Base-by-base conservation (phyloP, 2,888 invertebrate genomes). In the Isotomurus palustris region DNA sequence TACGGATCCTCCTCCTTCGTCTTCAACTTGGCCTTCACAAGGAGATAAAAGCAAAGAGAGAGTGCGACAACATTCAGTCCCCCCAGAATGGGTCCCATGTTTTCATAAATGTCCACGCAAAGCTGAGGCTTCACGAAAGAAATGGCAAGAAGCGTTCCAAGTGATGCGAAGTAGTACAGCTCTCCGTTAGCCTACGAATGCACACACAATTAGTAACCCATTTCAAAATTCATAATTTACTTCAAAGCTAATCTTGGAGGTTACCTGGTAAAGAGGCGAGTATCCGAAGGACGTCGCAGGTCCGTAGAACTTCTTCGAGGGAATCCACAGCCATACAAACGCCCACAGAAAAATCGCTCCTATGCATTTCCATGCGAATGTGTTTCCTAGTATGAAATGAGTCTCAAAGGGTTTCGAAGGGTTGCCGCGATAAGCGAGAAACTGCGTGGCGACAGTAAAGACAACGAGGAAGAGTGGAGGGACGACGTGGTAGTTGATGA, bases 281-380 rank as follows among this genome's bases (percentile, higher is more conserved):
- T 76, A 75, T 17, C 79, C 80, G 56, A 76, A 78, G 6, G 74
- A 73, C 0, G 80, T 79, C 3, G 75, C 70, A 0, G 80, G 80
- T 2, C 80, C 80, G 29, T 71, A 56, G 38, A 75, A 76, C 12
- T 68, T 72, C 40, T 75, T 73, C 58, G 71, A 68, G 3, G 74
- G 74, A 1, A 78, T 58, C 56, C 72, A 72, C 70, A 78, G 74
- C 71, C 77, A 75, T 14, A 76, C 22, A n/a, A 76, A 67, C 2
- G 77, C 76, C 75, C 78, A 80, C 1, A 73, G 21, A 22, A 71
- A 45, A 50, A 74, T 64, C 5, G 62, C 58, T 2, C 50, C 62
- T 14, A 75, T 71, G 19, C 71, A 63, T 36, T 64, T 67, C 75
- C 75, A 75, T 19, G 73, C 71, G 64, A 72, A 72, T 3, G 41